A percentile compares a stretch with the other conserved stretches of the same genome.
These are phyloP conservation scores for Lasioglossum leucozonium DNA, from an alignment of 2,888 invertebrate species.

Conservation along the genomic window DNA sequence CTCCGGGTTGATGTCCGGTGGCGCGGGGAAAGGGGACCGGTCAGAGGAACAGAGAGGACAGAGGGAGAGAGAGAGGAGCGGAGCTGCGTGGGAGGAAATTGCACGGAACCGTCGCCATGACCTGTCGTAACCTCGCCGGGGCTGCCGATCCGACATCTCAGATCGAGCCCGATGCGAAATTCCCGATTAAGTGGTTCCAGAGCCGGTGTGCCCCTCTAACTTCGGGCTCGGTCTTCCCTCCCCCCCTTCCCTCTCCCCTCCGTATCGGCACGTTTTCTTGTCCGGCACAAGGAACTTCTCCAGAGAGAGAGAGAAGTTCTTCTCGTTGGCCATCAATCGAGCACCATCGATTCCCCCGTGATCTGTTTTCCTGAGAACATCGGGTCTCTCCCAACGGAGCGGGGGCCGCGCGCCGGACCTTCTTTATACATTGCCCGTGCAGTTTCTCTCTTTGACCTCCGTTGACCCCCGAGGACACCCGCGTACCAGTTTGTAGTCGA, in stretches of 20 bases:
- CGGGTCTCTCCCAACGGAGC: constrained; percentile 61
- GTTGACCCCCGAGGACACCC: constrained; percentile 72
- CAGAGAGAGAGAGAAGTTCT: constrained; percentile 38
- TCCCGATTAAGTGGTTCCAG: constrained; percentile 69
- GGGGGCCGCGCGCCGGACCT: constrained; percentile 64
- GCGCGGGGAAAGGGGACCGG: background rate
- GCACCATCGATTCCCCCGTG: constrained; percentile 68
- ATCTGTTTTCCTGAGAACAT: constrained; percentile 73
- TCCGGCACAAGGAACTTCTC: constrained; percentile 26
- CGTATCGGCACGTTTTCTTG: constrained; percentile 39
- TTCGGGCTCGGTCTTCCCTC: background rate
- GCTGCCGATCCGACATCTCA: constrained; percentile 70
- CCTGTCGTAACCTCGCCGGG: constrained; percentile 72
- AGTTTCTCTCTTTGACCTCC: constrained; percentile 75
- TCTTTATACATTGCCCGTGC: constrained; percentile 69
- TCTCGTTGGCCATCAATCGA: constrained; percentile 59
- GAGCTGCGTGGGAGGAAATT: constrained; percentile 74
- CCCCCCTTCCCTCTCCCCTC: constrained; percentile 21
- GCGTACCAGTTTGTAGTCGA: constrained; percentile 59
- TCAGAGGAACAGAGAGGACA: background rate
- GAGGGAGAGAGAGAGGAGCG: no score
- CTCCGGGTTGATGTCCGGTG: background rate
- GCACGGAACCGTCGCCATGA: constrained; percentile 73
- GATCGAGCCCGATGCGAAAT: constrained; percentile 75
- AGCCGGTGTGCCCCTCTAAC: constrained; percentile 37